These are phyloP conservation scores for Lacanobia oleracea DNA, from an alignment of 2,888 invertebrate genomes.

Conservation along the genomic window DNA sequence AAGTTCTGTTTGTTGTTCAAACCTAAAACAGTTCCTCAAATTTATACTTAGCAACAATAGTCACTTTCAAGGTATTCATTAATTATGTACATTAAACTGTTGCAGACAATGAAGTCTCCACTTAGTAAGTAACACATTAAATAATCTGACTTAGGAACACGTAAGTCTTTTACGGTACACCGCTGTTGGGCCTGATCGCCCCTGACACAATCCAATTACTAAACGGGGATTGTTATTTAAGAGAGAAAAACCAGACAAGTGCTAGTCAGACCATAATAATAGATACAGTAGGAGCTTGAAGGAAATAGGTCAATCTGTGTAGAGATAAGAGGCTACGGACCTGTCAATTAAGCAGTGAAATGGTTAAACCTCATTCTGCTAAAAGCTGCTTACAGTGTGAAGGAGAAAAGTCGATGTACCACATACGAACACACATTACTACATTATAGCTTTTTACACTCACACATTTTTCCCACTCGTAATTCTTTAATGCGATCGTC, in stretches of 20 bases:
- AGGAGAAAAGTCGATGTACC: constrained; percentile 30
- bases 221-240: constrained; percentile 73
- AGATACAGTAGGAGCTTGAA: constrained; percentile 38
- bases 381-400: constrained; percentile 49
- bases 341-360: constrained; percentile 58
- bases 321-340: constrained; percentile 49
- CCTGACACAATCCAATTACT: constrained; percentile 80
- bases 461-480: constrained; percentile 10
- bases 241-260: constrained; percentile 61
- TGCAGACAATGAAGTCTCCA: constrained; percentile 1
- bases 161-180: constrained; percentile 48
- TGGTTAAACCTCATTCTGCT: constrained; percentile 57
- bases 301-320: constrained; percentile 53
- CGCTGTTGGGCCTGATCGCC: constrained; percentile 70
- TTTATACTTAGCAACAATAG: constrained; percentile 18
- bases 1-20: constrained; percentile 5
- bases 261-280: constrained; percentile 52
- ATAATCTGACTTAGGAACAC: constrained; percentile 32
- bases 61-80: not conserved
- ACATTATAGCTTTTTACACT: constrained; percentile 8
- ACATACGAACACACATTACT: constrained; percentile 20
- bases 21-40: constrained; percentile 9
- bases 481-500: constrained; percentile 20
- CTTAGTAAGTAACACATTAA: constrained; percentile 19
- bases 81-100: not conserved